Percentiles rank a stretch among this genome's conserved stretches.
These are phyloP conservation scores for Drosophila tani DNA, from an alignment of 1,140 invertebrate genomes.

Conservation along the genomic window DNA sequence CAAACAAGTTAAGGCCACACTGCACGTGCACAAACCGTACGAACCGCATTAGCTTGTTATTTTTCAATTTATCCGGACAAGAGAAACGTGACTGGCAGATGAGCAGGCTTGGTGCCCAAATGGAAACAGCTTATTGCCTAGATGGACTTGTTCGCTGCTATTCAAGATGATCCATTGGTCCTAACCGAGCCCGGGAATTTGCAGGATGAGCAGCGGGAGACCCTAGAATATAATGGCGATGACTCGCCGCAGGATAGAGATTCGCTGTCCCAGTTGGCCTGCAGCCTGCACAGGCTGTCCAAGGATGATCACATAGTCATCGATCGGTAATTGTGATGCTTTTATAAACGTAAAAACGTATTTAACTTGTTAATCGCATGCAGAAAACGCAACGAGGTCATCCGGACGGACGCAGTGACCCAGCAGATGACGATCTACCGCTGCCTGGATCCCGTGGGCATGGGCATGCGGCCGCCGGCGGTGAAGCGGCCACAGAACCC, in stretches of 20 bases:
- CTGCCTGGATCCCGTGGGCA: slow-evolving; percentile 63
- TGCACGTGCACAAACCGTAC: not conserved
- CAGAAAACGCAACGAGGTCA: slow-evolving; percentile 76
- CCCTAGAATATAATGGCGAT: not conserved
- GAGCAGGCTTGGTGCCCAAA: not conserved
- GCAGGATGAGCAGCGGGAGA: not conserved
- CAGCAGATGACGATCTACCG: slow-evolving; percentile 79
- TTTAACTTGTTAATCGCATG: not conserved
- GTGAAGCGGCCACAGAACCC: not conserved
- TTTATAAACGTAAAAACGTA: not conserved
- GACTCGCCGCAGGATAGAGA: slow-evolving; percentile 44
- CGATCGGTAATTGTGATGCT: slow-evolving; percentile 53
- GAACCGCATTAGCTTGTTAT: not conserved
- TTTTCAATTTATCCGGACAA: not conserved
- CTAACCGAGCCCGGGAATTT: no score
- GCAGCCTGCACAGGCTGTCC: slow-evolving; percentile 65
- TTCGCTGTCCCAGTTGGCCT: slow-evolving; percentile 66
- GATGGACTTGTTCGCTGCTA: slow-evolving; percentile 4
- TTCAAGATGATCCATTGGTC: slow-evolving; percentile 1
- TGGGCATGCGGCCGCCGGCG: slow-evolving; percentile 54
- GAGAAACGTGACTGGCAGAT: not conserved
- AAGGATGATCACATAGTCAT: slow-evolving; percentile 77
- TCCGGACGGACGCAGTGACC: slow-evolving; percentile 61
- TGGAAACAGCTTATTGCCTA: not conserved
- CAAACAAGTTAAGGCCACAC: not conserved